These are phyloP conservation scores for Tinea semifulvella DNA, from an alignment of 2,888 invertebrate species.

Conservation along the genomic window DNA sequence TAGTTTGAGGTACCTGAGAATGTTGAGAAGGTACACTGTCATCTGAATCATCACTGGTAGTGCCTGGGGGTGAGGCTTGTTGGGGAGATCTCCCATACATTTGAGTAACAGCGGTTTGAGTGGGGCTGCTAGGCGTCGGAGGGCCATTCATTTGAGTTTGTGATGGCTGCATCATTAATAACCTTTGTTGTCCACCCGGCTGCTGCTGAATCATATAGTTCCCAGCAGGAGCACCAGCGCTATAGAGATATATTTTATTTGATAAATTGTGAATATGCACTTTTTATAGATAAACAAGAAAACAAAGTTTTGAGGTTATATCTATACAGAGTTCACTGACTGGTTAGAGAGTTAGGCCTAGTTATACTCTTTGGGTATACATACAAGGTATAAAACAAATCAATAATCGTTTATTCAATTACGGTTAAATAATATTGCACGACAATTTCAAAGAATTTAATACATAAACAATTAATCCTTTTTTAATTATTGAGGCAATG, in stretches of 20 bases:
- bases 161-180: constrained; percentile 64
- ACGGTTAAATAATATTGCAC: no score
- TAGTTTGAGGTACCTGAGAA: constrained; percentile 47
- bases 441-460: no score
- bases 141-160: constrained; percentile 59
- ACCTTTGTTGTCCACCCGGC: constrained; percentile 60
- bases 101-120: constrained; percentile 26
- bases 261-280: no score
- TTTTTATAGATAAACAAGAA: background rate
- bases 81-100: constrained; percentile 63
- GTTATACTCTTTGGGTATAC: no score
- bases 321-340: no score
- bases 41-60: constrained; percentile 89
- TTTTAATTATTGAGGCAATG: no score
- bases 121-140: constrained; percentile 52
- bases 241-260: constrained; percentile 25
- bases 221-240: constrained; percentile 65
- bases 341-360: no score
- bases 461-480: no score
- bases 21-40: constrained; percentile 77
- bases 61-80: constrained; percentile 73
- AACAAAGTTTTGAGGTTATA: no score
- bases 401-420: no score
- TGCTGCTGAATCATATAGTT: constrained; percentile 70
- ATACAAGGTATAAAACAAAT: no score